Conservation (phyloP, 1,140 invertebrate species). For the Arctopsyche grandis region DNA sequence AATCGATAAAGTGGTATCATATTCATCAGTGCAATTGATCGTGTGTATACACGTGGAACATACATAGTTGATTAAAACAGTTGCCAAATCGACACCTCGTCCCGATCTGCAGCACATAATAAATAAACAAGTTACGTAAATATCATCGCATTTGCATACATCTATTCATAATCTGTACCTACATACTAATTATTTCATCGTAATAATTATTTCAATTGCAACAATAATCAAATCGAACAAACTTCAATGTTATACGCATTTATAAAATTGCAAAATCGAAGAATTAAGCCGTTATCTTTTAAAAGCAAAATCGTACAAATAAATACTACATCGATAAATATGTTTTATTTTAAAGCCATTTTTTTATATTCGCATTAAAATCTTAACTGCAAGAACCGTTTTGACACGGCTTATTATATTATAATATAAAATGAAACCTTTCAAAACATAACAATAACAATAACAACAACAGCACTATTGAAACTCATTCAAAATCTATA, state of each 20-base stretch:
- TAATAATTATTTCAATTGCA: not conserved
- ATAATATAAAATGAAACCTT: too few species aligned
- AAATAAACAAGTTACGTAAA: not conserved
- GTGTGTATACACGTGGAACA: not conserved
- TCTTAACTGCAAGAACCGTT: too few species aligned
- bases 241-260: not conserved
- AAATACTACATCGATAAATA: not conserved
- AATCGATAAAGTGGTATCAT: too few species aligned
- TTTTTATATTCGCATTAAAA: too few species aligned
- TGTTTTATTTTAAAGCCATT: too few species aligned
- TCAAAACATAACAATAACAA: too few species aligned
- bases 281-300: not conserved
- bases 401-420: too few species aligned
- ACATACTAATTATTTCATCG: not conserved
- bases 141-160: too few species aligned
- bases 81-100: not conserved
- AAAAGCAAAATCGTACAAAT: not conserved
- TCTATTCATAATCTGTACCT: too few species aligned
- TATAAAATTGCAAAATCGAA: not conserved
- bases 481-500: too few species aligned
- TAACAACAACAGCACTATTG: too few species aligned
- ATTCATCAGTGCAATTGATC: not conserved
- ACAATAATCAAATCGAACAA: not conserved
- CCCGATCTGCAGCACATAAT: not conserved
- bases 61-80: not conserved